phyloP scores from a whole-genome alignment of 2,888 invertebrate genomes.

The Anthoptus insignis region DNA sequence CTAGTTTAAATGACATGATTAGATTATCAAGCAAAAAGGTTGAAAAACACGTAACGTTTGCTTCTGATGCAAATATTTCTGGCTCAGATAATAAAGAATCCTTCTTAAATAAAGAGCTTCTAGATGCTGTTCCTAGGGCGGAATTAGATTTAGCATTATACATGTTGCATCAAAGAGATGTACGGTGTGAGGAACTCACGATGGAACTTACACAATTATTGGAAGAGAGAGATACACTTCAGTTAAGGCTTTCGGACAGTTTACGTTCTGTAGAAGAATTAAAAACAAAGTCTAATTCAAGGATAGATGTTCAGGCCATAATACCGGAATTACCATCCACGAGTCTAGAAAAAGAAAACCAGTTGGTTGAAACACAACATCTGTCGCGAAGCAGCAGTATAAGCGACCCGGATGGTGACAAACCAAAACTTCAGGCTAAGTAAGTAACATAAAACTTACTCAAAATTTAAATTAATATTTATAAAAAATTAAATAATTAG shows the following conservation, averaged over 20 bases:
- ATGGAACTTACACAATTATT: slow-evolving; percentile 93
- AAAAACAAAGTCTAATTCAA: slow-evolving; percentile 63
- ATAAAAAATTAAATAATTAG: background rate
- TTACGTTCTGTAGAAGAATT: slow-evolving; percentile 90
- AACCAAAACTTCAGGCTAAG: slow-evolving; percentile 80
- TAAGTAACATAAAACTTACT: slow-evolving; percentile 56
- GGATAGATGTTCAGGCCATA: slow-evolving; percentile 65
- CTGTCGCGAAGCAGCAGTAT: slow-evolving; percentile 74
- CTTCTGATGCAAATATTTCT: slow-evolving; percentile 77
- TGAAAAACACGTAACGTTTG: slow-evolving; percentile 80
- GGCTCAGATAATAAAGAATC: slow-evolving; percentile 54
- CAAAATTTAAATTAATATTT: no score
- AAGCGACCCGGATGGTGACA: slow-evolving; percentile 75
- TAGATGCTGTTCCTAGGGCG: slow-evolving; percentile 83
- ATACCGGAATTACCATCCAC: slow-evolving; percentile 66
- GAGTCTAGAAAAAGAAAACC: slow-evolving; percentile 65
- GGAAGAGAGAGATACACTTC: slow-evolving; percentile 95
- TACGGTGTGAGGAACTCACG: slow-evolving; percentile 95
- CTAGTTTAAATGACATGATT: slow-evolving; percentile 65
- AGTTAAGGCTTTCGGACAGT: slow-evolving; percentile 93
- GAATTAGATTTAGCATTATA: slow-evolving; percentile 94
- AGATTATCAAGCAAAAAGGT: slow-evolving; percentile 68
- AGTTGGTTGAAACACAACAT: slow-evolving; percentile 73
- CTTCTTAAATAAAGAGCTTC: slow-evolving; percentile 62
- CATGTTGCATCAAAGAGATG: slow-evolving; percentile 95